These are phyloP conservation scores for Lemur catta DNA, from an alignment of 2,797 vertebrate genomes.

Conservation along the genomic window DNA sequence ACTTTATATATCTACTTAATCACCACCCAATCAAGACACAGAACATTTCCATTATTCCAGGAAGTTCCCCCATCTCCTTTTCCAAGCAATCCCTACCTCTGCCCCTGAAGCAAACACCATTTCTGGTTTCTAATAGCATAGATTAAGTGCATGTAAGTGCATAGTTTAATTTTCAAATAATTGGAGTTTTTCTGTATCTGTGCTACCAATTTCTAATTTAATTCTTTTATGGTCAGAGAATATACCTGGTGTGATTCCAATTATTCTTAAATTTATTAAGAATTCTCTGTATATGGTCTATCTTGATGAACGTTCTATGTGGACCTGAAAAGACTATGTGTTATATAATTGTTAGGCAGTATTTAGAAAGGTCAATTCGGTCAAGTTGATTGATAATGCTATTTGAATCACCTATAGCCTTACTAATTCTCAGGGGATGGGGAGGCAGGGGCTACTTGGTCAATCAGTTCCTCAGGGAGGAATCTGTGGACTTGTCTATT, in stretches of 20 bases:
- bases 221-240: background rate
- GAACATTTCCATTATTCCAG: background rate
- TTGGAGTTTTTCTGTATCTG: background rate
- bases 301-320: background rate
- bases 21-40: background rate
- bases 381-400: background rate
- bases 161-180: background rate
- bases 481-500: background rate
- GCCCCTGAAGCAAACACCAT: background rate
- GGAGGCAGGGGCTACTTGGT: background rate
- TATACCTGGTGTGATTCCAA: background rate
- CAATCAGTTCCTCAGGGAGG: background rate
- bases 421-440: background rate
- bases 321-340: background rate
- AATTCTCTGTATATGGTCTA: background rate
- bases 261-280: conserved; percentile 1
- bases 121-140: background rate
- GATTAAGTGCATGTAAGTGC: background rate
- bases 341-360: background rate
- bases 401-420: background rate
- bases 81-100: background rate
- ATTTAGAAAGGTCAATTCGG: background rate
- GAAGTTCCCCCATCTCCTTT: background rate
- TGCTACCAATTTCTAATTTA: background rate
- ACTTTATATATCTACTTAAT: background rate